A percentile compares a stretch with the other conserved stretches of the same genome.
phyloP scores from a whole-genome alignment of 1,140 invertebrate species.

The Pseudomyrmex pallidus region DNA sequence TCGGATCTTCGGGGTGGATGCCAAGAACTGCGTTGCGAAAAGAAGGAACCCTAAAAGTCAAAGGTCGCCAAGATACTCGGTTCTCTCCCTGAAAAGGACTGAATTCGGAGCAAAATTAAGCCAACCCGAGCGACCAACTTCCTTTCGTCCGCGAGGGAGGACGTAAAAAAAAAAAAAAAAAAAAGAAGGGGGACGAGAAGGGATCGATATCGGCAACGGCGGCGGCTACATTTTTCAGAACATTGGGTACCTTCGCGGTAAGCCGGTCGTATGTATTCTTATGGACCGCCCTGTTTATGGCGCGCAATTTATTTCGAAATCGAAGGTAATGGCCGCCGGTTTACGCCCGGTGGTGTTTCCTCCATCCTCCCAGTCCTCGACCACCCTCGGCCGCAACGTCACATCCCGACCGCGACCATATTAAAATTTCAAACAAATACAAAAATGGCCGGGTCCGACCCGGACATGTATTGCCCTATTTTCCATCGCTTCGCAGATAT shows the following conservation, averaged over 20 bases:
- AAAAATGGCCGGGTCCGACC: conserved; percentile 72
- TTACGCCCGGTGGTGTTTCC: conserved; percentile 74
- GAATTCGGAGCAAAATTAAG: conserved; percentile 69
- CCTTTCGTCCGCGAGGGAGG: conserved; percentile 70
- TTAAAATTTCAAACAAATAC: conserved; percentile 83
- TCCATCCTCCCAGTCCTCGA: conserved; percentile 21
- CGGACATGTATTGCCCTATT: conserved; percentile 77
- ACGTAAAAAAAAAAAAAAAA: conserved; percentile 40
- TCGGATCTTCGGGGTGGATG: conserved; percentile 57
- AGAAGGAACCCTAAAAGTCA: conserved; percentile 44
- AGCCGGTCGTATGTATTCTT: conserved; percentile 83
- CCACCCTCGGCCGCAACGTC: conserved; percentile 18
- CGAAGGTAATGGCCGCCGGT: conserved; percentile 83
- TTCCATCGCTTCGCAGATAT: conserved; percentile 24
- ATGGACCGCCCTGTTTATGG: conserved; percentile 83
- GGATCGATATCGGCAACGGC: conserved; percentile 75
- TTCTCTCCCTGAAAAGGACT: conserved; percentile 27
- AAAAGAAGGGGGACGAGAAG: conserved; percentile 18
- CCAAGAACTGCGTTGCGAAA: conserved; percentile 32
- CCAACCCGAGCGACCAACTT: conserved; percentile 59
- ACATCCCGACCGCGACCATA: conserved; percentile 68
- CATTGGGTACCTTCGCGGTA: conserved; percentile 76
- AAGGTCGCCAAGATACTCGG: conserved; percentile 54
- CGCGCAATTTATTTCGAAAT: conserved; percentile 84
- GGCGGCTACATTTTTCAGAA: conserved; percentile 77